Evolutionary conservation across 1,140 invertebrate species (phyloP).

Genomic region (Callitettix versicolor): DNA sequence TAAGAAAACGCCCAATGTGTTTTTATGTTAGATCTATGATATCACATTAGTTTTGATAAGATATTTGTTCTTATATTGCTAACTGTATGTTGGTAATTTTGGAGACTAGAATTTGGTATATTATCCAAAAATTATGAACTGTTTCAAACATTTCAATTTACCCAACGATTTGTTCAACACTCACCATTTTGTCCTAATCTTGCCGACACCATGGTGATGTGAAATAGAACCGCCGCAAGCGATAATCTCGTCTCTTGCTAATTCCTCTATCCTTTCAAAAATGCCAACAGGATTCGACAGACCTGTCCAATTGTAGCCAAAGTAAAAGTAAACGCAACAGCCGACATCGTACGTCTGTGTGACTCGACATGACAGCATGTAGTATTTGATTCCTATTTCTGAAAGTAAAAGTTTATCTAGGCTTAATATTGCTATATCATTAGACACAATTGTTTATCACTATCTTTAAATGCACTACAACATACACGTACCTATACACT

Average conservation of each 20-base stretch:
- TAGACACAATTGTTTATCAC: too few species aligned
- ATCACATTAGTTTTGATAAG: too few species aligned
- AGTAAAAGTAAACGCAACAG: constrained; percentile 97
- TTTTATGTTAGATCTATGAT: too few species aligned
- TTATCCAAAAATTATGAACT: too few species aligned
- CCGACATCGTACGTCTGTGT: constrained; percentile 96
- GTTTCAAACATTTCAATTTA: too few species aligned
- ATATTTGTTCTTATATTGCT: too few species aligned
- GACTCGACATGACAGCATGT: constrained; percentile 69
- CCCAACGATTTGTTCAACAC: too few species aligned
- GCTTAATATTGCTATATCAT: too few species aligned
- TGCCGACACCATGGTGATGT: constrained; percentile 94
- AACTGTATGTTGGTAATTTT: too few species aligned
- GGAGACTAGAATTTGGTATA: too few species aligned
- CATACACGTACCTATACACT: constrained; percentile 52
- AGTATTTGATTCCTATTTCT: constrained; percentile 45
- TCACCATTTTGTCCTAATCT: constrained; percentile 69
- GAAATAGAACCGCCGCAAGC: constrained; percentile 83
- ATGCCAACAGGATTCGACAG: constrained; percentile 62
- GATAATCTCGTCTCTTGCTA: constrained; percentile 85
- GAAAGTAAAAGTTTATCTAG: constrained; percentile 30
- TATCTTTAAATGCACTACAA: too few species aligned
- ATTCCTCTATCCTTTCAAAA: constrained; percentile 73
- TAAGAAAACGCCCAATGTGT: too few species aligned
- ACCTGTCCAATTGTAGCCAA: constrained; percentile 73